phyloP scores from a whole-genome alignment of 2,888 invertebrate species.

The Leptarthrus brevirostris region DNA sequence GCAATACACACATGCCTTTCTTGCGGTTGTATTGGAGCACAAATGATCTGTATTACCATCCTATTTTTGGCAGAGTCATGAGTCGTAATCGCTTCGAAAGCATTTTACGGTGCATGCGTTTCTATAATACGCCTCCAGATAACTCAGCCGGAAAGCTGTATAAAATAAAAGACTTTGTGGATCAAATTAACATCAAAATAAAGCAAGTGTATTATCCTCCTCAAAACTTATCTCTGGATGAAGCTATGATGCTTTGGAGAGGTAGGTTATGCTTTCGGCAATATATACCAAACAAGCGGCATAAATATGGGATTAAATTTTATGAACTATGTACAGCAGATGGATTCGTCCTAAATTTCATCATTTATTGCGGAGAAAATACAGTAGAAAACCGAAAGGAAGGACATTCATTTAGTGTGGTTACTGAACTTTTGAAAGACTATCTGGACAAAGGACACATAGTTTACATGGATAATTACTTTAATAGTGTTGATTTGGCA shows the following conservation, averaged over 20 bases:
- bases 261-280: neutral
- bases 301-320: neutral
- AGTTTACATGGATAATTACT: constrained; percentile 6
- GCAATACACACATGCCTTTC: too few species aligned
- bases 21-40: too few species aligned
- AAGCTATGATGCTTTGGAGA: constrained; percentile 11
- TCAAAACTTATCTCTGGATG: constrained; percentile 11
- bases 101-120: constrained; percentile 3
- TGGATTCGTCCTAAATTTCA: neutral
- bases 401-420: neutral
- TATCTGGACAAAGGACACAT: neutral
- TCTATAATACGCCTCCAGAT: constrained; percentile 5
- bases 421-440: neutral
- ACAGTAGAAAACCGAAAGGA: neutral
- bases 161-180: constrained; percentile 1
- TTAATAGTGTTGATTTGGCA: neutral
- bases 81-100: neutral
- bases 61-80: neutral
- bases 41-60: too few species aligned
- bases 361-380: neutral
- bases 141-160: neutral
- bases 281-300: neutral
- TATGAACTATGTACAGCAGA: neutral
- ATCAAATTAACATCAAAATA: neutral
- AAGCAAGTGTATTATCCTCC: constrained; percentile 6